A percentile compares a stretch with the other conserved stretches of the same genome.
Evolutionary conservation across 2,113 vertebrate species (phyloP).

Genomic region (Malaclemys terrapin): DNA sequence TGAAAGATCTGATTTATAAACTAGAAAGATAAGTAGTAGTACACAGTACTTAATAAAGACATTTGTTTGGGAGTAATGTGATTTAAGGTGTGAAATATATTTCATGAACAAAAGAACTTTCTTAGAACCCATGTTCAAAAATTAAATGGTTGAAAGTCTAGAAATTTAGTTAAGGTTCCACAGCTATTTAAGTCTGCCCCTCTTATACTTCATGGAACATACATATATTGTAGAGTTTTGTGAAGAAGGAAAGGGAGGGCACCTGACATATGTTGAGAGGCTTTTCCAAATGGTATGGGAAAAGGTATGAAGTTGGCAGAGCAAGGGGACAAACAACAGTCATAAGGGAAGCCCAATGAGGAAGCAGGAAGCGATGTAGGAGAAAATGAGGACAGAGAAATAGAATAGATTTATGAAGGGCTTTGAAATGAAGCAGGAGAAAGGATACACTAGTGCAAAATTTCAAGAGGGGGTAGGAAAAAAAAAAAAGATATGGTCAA

Average conservation of each 20-base stretch:
- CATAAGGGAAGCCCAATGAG: background rate
- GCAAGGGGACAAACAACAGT: background rate
- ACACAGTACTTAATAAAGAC: background rate
- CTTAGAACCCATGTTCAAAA: background rate
- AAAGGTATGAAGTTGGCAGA: background rate
- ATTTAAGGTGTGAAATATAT: too few relatives aligned
- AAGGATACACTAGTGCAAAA: background rate
- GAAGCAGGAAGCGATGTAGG: background rate
- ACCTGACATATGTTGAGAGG: background rate
- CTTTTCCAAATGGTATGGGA: background rate
- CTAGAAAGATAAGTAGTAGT: fast-evolving
- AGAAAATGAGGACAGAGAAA: background rate
- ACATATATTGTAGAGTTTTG: too few relatives aligned
- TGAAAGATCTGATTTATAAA: fast-evolving
- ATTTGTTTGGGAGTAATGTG: too few relatives aligned
- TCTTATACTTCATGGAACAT: too few relatives aligned
- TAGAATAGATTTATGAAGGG: background rate
- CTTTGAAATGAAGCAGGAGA: background rate
- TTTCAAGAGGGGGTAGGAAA: background rate
- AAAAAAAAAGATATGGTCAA: background rate
- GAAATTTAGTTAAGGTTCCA: background rate
- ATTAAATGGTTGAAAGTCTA: background rate
- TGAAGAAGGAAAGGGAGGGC: too few relatives aligned
- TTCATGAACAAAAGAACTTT: too few relatives aligned
- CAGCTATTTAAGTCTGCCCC: background rate